phyloP scores from a whole-genome alignment of 2,797 vertebrate genomes.

The Garrulus glandarius region DNA sequence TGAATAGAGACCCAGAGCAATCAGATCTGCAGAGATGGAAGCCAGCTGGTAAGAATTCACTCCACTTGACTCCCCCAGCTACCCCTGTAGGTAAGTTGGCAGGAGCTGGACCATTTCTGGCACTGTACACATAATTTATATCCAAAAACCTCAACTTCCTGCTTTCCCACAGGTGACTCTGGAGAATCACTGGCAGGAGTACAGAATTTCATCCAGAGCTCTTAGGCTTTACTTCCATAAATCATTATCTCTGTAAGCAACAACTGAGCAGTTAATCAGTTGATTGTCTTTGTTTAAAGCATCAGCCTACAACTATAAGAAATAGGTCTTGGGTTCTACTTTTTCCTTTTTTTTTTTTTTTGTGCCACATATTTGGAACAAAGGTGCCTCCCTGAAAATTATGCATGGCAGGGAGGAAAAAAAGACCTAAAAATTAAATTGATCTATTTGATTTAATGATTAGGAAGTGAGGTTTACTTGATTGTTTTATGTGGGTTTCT shows the following conservation, averaged over 20 bases:
- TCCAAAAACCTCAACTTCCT: background rate
- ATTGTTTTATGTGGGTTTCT: background rate
- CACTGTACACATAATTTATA: rapidly evolving
- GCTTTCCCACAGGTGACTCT: background rate
- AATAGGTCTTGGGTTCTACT: background rate
- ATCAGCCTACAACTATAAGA: background rate
- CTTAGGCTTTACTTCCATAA: background rate
- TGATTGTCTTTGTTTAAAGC: background rate
- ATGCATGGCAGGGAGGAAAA: background rate
- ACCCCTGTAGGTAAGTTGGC: background rate
- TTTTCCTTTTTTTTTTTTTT: background rate
- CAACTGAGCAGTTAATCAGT: background rate
- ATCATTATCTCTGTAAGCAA: background rate
- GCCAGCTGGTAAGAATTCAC: background rate
- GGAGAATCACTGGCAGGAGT: background rate
- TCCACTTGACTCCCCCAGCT: background rate
- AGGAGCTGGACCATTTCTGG: background rate
- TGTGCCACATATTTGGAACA: background rate
- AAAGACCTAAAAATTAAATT: background rate
- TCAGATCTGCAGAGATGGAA: background rate
- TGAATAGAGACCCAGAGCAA: background rate
- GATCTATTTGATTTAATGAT: background rate
- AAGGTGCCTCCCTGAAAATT: background rate
- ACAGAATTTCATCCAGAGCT: background rate
- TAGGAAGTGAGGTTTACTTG: background rate